Base-by-base conservation (phyloP, 2,888 invertebrate species). In the Cerastis leucographa region DNA sequence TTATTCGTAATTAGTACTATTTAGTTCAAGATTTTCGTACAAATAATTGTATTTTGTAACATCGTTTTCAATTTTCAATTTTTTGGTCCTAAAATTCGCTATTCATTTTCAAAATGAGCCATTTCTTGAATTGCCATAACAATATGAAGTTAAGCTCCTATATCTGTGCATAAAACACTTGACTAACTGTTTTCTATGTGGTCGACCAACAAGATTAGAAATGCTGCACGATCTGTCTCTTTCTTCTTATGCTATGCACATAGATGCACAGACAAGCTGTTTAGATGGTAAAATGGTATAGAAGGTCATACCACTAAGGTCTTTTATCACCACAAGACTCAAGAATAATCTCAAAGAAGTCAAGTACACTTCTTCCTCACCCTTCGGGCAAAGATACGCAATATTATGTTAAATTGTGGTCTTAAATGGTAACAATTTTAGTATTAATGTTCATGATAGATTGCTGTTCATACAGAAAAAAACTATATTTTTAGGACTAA, bases 201-300 rank as follows among this genome's bases (percentile, higher is more conserved):
- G 89, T 91, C 92, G 95, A 95, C 96, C 96, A 95, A 95, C 78
- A 94, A 96, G 96, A 95, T 95, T 92, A 91, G 91, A 93, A 85
- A 81, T 93, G 90, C 91, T 94, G 95, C 96, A 96, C 96, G 91
- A 87, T 85, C 92, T 93, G 67, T 93, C 91, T 93, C 77, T 90
- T 85, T 85, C 89, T 93, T 90, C 87, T 90, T 87, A 85, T 87
- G 87, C 92, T 91, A 88, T 88, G 91, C 93, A 94, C 93, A 85
- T 86, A 88, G 78, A 85, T 91, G 91, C 91, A 93, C 93, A 76
- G 75, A 89, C 84, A 85, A 76, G 87, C 91, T 91, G 90, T 90
- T 90, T 89, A 88, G 88, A 90, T 86, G 85, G 88, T 91, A 87
- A 90, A 91, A 90, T 89, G 90, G 90, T 91, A 85, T n/a, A n/a